Evolutionary conservation across 2,888 invertebrate genomes (phyloP).

Genomic region (Encarsia formosa): DNA sequence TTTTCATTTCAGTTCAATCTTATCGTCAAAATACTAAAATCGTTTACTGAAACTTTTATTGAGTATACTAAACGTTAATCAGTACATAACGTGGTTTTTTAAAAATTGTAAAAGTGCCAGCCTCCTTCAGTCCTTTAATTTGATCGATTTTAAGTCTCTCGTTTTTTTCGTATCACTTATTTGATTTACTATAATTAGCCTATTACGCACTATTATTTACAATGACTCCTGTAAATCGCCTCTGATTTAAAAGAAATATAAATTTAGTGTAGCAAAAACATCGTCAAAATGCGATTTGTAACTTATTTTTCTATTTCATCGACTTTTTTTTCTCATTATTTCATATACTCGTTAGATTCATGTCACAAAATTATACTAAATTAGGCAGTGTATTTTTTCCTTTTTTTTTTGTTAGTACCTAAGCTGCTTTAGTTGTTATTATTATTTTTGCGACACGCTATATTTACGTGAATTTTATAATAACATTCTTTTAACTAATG

Average conservation of each 20-base stretch:
- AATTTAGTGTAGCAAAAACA: conserved; percentile 21
- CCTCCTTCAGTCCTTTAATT: conserved; percentile 11
- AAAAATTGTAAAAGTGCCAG: conserved; percentile 17
- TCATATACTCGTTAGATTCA: not conserved
- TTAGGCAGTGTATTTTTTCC: conserved; percentile 24
- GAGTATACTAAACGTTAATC: not conserved
- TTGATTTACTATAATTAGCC: conserved; percentile 35
- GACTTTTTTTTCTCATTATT: conserved; percentile 5
- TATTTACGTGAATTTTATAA: not conserved
- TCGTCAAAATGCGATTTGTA: conserved; percentile 28
- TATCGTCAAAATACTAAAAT: conserved; percentile 12
- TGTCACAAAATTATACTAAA: conserved; percentile 15
- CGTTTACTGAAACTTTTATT: conserved; percentile 8
- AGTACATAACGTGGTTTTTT: conserved; percentile 9
- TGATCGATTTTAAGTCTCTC: conserved; percentile 12
- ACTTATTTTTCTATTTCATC: conserved; percentile 20
- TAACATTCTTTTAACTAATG: conserved; percentile 1
- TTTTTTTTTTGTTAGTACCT: conserved; percentile 3
- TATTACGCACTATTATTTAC: conserved; percentile 20
- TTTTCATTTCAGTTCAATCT: not conserved
- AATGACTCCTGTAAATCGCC: conserved; percentile 7
- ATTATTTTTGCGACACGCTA: not conserved
- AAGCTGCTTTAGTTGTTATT: not conserved
- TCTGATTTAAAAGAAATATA: conserved; percentile 13
- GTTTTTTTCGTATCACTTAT: conserved; percentile 25